phyloP scores from a whole-genome alignment of 2,797 vertebrate species.

The Rhynchotus rufescens region DNA sequence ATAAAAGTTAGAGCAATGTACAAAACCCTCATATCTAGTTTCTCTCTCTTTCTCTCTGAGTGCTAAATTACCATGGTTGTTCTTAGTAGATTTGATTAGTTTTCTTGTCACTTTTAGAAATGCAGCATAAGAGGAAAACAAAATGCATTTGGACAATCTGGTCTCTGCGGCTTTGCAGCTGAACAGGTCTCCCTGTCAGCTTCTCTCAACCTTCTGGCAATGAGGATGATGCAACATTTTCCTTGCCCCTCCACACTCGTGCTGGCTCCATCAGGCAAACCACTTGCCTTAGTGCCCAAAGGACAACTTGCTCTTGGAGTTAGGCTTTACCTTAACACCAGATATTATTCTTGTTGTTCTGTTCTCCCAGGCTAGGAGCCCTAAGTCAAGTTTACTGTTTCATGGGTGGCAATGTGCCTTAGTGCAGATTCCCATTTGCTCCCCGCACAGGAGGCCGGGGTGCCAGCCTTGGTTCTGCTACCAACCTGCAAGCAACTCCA shows the following conservation, averaged over 20 bases:
- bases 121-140: slow-evolving; percentile 41
- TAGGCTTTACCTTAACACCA: not conserved
- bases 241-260: not conserved
- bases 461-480: not conserved
- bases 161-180: slow-evolving; percentile 29
- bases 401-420: not conserved
- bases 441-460: not conserved
- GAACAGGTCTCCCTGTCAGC: slow-evolving; percentile 27
- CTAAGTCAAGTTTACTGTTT: not conserved
- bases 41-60: not conserved
- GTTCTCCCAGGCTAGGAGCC: not conserved
- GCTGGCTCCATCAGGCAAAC: not conserved
- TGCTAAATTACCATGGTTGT: slow-evolving; percentile 45
- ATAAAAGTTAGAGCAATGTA: not conserved
- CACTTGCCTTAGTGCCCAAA: not conserved
- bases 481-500: not conserved
- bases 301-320: not conserved
- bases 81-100: slow-evolving; percentile 58
- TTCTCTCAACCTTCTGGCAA: not conserved
- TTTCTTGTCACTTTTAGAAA: slow-evolving; percentile 58
- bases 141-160: slow-evolving; percentile 43
- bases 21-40: not conserved
- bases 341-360: not conserved
- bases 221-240: not conserved
- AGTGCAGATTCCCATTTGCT: accelerated